Base-by-base conservation (phyloP, 1,140 invertebrate species). In the Andricus grossulariae region DNA sequence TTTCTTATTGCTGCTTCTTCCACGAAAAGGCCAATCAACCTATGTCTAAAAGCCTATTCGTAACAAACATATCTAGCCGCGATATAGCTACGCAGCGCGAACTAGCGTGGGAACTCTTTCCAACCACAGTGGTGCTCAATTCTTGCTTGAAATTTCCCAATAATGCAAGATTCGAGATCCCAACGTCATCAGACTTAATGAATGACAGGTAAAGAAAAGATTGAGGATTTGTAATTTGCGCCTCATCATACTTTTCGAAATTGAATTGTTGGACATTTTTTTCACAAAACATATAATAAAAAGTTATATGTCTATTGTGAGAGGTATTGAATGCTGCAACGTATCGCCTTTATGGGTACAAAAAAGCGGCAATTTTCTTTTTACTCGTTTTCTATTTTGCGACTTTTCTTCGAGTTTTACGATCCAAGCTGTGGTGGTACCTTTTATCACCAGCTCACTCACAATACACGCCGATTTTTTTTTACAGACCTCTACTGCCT, bases 51-150 rank as follows among this genome's bases (percentile, higher is more conserved):
- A 78, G 55, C 50, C 60, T 60, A 60, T 50, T 73, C 74, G 73
- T 18, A 79, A 72, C 72, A 75, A 72, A 83, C 78, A 79, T 83
- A 86, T 87, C 82, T 87, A 83, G 73, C 76, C 75, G 75, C 57
- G 82, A 86, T 85, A 83, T 82, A 82, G 82, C 79, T 81, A 81
- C 81, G 83, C 73, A 85, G 86, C 76, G 78, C 79, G 79, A 74
- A 76, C 72, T 78, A 85, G 82, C 88, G 89, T 90, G 89, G 89
- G 89, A 90, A 90, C 87, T 87, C 73, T 78, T 84, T 83, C 82
- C 72, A 50, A 54, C 50, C 75, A 21, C 83, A 84, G 86, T 60
- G 85, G 83, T 83, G 82, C 86, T 88, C 87, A 83, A 80, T 52
- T 82, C 16, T 8, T 8, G 39, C 10, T 45, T 11, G 39, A 45